Percentiles rank a stretch among this genome's conserved stretches.
These are phyloP conservation scores for Sthenelais limicola DNA, from an alignment of 2,888 invertebrate genomes.

Conservation along the genomic window DNA sequence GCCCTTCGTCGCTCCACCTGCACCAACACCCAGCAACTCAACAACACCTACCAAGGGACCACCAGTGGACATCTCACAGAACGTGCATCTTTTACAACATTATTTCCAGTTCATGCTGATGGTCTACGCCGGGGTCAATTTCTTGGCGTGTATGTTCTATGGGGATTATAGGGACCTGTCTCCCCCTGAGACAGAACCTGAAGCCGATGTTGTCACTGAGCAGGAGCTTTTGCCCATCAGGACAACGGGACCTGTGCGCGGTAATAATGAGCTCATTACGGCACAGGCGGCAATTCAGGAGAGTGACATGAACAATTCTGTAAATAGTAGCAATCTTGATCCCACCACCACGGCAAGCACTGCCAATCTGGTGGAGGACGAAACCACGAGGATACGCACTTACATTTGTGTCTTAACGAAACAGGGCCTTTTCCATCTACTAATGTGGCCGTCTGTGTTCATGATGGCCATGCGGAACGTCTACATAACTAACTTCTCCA, in stretches of 20 bases:
- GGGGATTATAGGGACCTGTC: constrained; percentile 13
- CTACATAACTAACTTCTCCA: constrained; percentile 18
- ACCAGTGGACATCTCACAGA: background rate
- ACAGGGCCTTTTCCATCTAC: constrained; percentile 25
- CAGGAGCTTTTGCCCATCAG: constrained; percentile 20
- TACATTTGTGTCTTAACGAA: too few species aligned
- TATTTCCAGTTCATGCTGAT: constrained; percentile 13
- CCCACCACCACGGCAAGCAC: background rate
- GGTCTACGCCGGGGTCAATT: constrained; percentile 13
- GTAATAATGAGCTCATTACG: too few species aligned
- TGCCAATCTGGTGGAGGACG: constrained; percentile 14
- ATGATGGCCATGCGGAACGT: constrained; percentile 21
- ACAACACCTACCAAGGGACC: background rate
- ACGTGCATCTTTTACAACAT: background rate
- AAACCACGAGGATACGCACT: too few species aligned
- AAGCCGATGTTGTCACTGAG: background rate
- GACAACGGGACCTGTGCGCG: constrained; percentile 10
- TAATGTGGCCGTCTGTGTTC: constrained; percentile 23
- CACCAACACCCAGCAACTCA: background rate
- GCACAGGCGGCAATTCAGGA: too few species aligned
- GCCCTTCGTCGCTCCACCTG: background rate
- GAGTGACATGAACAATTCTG: too few species aligned
- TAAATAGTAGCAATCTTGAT: too few species aligned
- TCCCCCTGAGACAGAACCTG: background rate
- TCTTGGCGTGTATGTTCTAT: constrained; percentile 25